Evolutionary conservation across 2,888 invertebrate genomes (phyloP), one percentile per base, ranked within the genome.

Genomic region (Tryphoninae sp.): DNA sequence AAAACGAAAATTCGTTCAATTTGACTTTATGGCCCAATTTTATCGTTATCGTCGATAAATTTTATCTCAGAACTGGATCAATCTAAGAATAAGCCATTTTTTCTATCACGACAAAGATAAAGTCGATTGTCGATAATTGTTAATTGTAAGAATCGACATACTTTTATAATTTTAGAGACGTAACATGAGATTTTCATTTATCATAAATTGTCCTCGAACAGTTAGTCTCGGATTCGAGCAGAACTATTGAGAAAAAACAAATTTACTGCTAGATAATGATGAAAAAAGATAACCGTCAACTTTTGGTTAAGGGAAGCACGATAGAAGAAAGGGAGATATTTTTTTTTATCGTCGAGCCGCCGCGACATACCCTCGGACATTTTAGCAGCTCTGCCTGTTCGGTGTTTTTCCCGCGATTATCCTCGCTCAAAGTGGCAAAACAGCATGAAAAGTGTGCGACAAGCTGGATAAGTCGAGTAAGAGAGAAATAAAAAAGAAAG

Each of bases 361-460:
- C 51, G 2, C 19, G 55, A 8, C 19, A 1, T 9, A 16, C 19
- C 19, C 55, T 3, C 2, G 16, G 16, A 4, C 19, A 8, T 55
- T 19, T 55, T 55, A 55, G 16, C 55, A 55, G 19, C 4, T 49
- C 65, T 42, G 4, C 16, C 26, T n/a, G 13, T 19, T 40, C 16
- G 23, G 16, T 64, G 53, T 65, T 61, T 65, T 78, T 55, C 58
- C 22, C 49, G 61, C 72, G 71, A 79, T 83, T 79, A 75, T 73
- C 75, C 58, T 73, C 75, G 11, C 45, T 64, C 64, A 61, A 49
- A 68, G 78, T 65, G 80, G 74, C 68, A 72, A 49, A 72, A 78
- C 69, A 67, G 23, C 58, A 59, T 61, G 65, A 75, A 78, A 78
- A 74, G 58, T 67, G 58, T 67, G 40, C 67, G 58, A 78, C 53